Percentiles rank a stretch among this genome's conserved stretches.
Conservation (phyloP, 1,140 invertebrate species). For the Heliothis virescens region DNA sequence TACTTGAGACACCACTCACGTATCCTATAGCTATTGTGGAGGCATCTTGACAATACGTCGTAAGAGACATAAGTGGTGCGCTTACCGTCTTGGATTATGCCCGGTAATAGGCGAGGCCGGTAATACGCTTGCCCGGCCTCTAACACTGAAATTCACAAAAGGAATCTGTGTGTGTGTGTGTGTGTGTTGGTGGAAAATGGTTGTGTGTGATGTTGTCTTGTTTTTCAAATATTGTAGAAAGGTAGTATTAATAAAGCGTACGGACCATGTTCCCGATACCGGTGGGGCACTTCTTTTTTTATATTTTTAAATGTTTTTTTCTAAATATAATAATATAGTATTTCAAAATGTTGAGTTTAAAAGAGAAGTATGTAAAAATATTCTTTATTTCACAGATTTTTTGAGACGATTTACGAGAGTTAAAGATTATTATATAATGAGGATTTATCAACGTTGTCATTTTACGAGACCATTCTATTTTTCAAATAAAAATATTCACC, state of each 20-base stretch:
- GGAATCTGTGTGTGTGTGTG: slow-evolving; percentile 2
- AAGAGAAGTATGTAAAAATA: no score
- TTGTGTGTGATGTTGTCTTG: not conserved
- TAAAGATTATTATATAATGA: no score
- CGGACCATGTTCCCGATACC: no score
- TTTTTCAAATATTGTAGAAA: not conserved
- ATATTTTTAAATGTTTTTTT: no score
- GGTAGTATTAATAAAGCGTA: no score
- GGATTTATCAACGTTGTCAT: no score
- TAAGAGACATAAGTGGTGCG: slow-evolving; percentile 57
- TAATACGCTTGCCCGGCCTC: slow-evolving; percentile 46
- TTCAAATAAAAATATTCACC: not conserved
- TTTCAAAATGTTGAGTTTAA: no score
- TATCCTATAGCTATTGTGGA: slow-evolving; percentile 36
- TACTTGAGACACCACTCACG: slow-evolving; percentile 39
- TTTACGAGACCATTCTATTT: no score
- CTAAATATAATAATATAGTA: no score
- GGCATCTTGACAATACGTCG: slow-evolving; percentile 47
- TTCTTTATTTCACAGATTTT: no score
- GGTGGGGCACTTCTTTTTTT: no score
- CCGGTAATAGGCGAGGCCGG: slow-evolving; percentile 16
- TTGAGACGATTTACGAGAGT: no score
- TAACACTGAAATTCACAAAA: slow-evolving; percentile 56
- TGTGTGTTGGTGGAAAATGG: not conserved
- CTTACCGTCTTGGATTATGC: slow-evolving; percentile 60